A percentile compares a stretch with the other conserved stretches of the same genome.
phyloP scores from a whole-genome alignment of 2,113 vertebrate genomes.

The Butorides virescens region DNA sequence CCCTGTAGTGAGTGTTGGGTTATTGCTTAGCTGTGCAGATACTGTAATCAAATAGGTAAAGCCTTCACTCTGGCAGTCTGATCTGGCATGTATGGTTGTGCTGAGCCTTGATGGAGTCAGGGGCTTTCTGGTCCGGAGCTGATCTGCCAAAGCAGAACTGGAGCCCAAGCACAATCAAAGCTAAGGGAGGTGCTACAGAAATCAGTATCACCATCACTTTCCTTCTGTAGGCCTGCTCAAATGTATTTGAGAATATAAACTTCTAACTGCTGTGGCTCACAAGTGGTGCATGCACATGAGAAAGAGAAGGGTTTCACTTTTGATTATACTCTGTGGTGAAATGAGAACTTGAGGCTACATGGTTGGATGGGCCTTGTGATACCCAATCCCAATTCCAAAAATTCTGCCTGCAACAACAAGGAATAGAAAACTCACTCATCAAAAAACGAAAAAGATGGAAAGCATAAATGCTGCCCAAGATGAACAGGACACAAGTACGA shows the following conservation, averaged over 20 bases:
- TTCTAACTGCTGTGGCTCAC: neutral
- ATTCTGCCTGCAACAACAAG: neutral
- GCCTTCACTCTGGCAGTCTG: neutral
- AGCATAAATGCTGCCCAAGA: neutral
- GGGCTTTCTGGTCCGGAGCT: neutral
- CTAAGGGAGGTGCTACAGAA: neutral
- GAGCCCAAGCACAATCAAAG: neutral
- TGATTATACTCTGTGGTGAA: neutral
- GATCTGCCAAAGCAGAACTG: neutral
- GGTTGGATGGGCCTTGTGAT: neutral
- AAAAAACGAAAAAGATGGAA: neutral
- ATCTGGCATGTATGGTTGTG: neutral
- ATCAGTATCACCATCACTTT: neutral
- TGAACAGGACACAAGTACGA: neutral
- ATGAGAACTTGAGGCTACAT: neutral
- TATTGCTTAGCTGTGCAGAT: neutral
- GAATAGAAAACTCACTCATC: neutral
- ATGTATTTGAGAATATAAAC: neutral
- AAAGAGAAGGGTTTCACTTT: neutral
- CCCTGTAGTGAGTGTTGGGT: neutral
- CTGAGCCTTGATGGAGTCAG: neutral
- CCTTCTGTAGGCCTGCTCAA: neutral
- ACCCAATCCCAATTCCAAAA: neutral
- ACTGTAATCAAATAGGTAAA: neutral
- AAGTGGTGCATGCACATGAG: neutral